Conservation (phyloP, 2,888 invertebrate species). For the Apotomis betuletana region DNA sequence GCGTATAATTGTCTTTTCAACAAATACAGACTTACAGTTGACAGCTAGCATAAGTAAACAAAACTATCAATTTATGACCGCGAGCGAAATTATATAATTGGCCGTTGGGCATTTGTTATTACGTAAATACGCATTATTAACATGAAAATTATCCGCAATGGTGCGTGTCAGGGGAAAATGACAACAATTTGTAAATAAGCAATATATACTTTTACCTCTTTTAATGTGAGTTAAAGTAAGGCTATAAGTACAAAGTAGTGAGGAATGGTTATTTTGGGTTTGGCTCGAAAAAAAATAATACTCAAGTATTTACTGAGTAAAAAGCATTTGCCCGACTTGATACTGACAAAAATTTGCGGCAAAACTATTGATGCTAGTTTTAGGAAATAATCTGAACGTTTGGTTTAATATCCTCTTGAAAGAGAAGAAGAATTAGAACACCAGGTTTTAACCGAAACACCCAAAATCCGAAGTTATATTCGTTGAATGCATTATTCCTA, state of each 20-base stretch:
- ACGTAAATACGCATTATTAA: slow-evolving; percentile 50
- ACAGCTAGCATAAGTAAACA: slow-evolving; percentile 58
- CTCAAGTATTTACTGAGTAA: too few species aligned
- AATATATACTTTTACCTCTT: slow-evolving; percentile 26
- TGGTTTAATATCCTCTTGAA: too few species aligned
- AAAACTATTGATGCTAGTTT: too few species aligned
- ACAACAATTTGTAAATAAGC: slow-evolving; percentile 26
- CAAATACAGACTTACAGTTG: slow-evolving; percentile 36
- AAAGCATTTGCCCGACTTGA: too few species aligned
- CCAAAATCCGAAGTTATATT: too few species aligned
- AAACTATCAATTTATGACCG: slow-evolving; percentile 51
- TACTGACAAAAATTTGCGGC: too few species aligned
- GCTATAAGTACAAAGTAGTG: not conserved
- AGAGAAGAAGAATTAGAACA: too few species aligned
- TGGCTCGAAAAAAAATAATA: not conserved
- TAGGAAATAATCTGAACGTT: too few species aligned
- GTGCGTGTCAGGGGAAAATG: slow-evolving; percentile 29
- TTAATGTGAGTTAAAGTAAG: slow-evolving; percentile 4
- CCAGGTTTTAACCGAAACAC: too few species aligned
- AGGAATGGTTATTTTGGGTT: not conserved
- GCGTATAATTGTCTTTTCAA: slow-evolving; percentile 35
- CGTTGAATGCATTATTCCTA: too few species aligned
- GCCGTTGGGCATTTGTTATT: slow-evolving; percentile 58
- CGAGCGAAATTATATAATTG: slow-evolving; percentile 60
- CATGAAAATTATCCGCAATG: slow-evolving; percentile 45